Conservation (phyloP, 2,113 vertebrate genomes). For the Campylorhamphus procurvoides region DNA sequence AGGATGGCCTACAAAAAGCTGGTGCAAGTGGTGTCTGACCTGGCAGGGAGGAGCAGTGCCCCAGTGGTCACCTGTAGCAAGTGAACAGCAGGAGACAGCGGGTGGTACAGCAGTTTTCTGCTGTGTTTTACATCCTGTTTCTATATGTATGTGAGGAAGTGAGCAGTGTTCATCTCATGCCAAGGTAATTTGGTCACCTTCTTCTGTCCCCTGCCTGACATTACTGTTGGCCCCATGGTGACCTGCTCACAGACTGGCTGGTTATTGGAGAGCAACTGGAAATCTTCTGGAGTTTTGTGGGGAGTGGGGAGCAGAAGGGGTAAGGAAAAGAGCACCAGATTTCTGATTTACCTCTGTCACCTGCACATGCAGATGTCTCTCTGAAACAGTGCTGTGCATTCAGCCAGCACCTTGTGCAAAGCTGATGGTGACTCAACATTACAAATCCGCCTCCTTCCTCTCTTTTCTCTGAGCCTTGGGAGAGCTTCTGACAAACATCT, state of each 20-base stretch:
- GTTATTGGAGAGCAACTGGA: not conserved
- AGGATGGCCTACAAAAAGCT: not conserved
- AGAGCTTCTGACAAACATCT: not conserved
- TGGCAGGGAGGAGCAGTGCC: not conserved
- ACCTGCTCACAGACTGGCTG: not conserved
- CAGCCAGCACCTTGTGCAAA: not conserved
- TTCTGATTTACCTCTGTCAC: not conserved
- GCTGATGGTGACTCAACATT: not conserved
- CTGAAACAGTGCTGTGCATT: not conserved
- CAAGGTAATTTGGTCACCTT: not conserved
- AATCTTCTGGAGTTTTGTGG: not conserved
- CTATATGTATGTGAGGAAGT: not conserved
- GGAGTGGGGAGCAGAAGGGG: not conserved
- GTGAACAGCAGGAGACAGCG: not conserved
- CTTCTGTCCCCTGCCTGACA: not conserved
- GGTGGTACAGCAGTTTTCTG: not conserved
- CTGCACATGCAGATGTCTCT: not conserved
- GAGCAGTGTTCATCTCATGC: not conserved
- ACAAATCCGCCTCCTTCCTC: not conserved
- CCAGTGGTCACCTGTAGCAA: not conserved
- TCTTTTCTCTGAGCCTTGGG: not conserved
- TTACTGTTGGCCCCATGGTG: not conserved
- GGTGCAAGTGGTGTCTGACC: not conserved
- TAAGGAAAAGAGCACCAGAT: not conserved
- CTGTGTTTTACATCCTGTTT: not conserved